A percentile compares a stretch with the other conserved stretches of the same genome.
phyloP scores from a whole-genome alignment of 2,113 vertebrate species.

The Natator depressus region DNA sequence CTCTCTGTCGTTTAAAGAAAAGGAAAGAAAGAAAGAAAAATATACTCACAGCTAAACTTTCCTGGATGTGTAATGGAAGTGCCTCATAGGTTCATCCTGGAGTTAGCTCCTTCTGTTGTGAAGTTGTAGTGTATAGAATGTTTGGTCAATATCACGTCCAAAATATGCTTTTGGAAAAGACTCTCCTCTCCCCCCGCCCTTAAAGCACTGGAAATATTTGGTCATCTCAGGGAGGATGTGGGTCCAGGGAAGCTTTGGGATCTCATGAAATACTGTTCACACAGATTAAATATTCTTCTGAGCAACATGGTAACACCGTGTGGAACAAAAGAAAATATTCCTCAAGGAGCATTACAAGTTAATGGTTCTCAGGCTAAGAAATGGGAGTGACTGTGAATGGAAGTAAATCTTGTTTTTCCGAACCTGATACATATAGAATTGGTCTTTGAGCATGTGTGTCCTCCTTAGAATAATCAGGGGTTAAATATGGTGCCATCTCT shows the following conservation, averaged over 20 bases:
- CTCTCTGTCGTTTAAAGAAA: not conserved
- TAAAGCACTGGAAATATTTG: not conserved
- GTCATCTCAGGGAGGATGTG: not conserved
- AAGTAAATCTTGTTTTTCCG: not conserved
- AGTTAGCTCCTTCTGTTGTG: not conserved
- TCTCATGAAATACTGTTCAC: accelerated
- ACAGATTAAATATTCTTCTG: not conserved
- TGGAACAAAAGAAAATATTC: not conserved
- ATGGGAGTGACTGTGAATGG: not conserved
- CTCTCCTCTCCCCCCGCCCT: too few species aligned
- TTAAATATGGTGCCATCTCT: not conserved
- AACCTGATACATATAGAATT: accelerated
- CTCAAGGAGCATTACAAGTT: not conserved
- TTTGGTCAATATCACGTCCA: not conserved
- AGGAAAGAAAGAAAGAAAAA: not conserved
- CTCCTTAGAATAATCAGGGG: not conserved
- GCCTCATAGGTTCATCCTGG: not conserved
- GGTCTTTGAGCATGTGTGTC: not conserved
- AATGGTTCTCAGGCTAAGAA: not conserved
- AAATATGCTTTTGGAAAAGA: not conserved
- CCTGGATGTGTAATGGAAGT: not conserved
- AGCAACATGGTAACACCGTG: not conserved
- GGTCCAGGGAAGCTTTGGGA: not conserved
- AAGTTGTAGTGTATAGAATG: not conserved
- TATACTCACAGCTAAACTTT: not conserved